Evolutionary conservation across 2,113 vertebrate species (phyloP), one percentile per base, ranked within the genome.

Genomic region (Corapipo altera): DNA sequence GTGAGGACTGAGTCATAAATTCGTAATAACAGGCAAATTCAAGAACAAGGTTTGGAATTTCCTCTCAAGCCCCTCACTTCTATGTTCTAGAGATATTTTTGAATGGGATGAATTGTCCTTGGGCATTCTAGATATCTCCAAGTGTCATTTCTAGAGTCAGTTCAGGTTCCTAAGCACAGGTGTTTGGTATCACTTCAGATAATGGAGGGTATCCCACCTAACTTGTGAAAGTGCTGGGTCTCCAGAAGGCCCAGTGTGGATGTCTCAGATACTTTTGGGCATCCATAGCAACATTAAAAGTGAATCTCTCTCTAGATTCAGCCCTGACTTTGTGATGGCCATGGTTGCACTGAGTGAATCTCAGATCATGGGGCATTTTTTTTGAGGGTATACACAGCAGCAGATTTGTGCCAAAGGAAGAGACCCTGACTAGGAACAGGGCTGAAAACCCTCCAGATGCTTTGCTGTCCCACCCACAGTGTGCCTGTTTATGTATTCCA

Each of bases 201-300:
- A 74, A 73, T 2, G 0, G 0, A 46, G 17, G 8, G 8, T 12
- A 2, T 91, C 21, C 51, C 41, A 48, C 10, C 7, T 12, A 24
- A 26, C 24, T 71, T 52, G 30, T 52, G 55, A 35, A 62, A n/a
- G 14, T 24, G 21, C 28, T 76, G 46, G 14, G 23, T 67, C 28
- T 69, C 48, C 72, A 79, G 33, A 57, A 86, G 54, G n/a, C 9
- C 33, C 28, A 2, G 0, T 46, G 23, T 15, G 9, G 46, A 37
- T 35, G 75, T 52, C 23, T 35, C 52, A 35, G 48, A 35, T 62
- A 49, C 48, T 23, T 52, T 16, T 28, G 28, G 15, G 70, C 64
- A 54, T 58, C 8, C 21, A 28, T 1, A 35, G 27, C 5, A 35
- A 4, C 44, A 41, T 30, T 59, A 23, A 33, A 48, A 54, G 11